phyloP scores from a whole-genome alignment of 2,113 vertebrate genomes.

The Aegithalos caudatus region DNA sequence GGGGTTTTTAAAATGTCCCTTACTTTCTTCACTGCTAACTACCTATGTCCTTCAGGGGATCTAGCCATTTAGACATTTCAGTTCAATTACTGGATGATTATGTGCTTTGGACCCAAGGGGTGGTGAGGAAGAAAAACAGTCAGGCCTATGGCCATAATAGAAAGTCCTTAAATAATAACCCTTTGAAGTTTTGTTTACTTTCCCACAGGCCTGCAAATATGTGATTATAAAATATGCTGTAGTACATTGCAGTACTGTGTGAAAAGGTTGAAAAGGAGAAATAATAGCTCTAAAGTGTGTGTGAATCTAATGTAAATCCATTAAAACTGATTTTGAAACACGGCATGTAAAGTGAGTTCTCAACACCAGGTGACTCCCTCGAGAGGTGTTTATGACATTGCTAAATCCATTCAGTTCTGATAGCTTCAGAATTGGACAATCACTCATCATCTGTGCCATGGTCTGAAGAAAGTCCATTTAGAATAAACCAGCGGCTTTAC shows the following conservation, averaged over 20 bases:
- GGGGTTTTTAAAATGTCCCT: constrained; percentile 51
- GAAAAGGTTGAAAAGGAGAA: background rate
- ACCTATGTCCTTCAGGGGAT: constrained; percentile 76
- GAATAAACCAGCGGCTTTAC: constrained; percentile 23
- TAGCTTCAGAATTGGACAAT: constrained; percentile 61
- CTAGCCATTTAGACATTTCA: constrained; percentile 65
- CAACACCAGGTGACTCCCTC: constrained; percentile 55
- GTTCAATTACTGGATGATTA: constrained; percentile 73
- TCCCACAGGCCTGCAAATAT: background rate
- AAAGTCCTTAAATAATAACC: constrained; percentile 13
- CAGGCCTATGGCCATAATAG: background rate
- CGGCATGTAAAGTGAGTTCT: constrained; percentile 19
- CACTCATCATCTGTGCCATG: constrained; percentile 47
- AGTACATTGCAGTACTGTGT: background rate
- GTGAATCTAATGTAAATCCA: constrained; percentile 10
- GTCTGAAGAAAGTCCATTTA: constrained; percentile 45
- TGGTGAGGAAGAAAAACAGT: constrained; percentile 72
- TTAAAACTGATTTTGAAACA: constrained; percentile 33
- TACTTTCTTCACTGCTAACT: constrained; percentile 71
- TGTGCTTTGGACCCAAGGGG: constrained; percentile 74
- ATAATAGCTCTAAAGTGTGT: background rate
- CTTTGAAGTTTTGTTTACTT: constrained; percentile 45
- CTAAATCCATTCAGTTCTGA: constrained; percentile 58
- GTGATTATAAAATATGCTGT: background rate
- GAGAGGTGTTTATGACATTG: constrained; percentile 62